phyloP scores from a whole-genome alignment of 1,140 invertebrate species.

The Drosophila tani region DNA sequence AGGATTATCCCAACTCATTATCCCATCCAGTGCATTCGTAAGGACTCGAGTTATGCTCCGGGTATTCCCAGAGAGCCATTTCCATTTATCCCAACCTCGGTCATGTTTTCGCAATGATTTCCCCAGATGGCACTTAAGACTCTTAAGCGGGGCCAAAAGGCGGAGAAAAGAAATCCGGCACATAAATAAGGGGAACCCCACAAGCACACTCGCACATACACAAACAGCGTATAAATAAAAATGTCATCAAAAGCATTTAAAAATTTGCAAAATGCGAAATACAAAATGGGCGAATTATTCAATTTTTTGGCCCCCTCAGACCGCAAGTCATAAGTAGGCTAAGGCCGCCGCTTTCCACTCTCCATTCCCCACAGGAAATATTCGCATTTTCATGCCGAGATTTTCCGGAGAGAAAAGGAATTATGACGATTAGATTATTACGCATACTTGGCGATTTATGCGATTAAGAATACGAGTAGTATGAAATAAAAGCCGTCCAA shows the following conservation, averaged over 20 bases:
- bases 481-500: constrained; percentile 52
- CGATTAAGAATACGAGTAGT: constrained; percentile 60
- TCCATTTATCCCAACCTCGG: constrained; percentile 46
- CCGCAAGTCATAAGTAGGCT: constrained; percentile 58
- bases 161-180: constrained; percentile 38
- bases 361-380: not conserved
- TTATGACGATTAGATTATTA: constrained; percentile 81
- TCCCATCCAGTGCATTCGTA: constrained; percentile 14
- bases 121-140: constrained; percentile 68
- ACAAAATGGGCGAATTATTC: constrained; percentile 67
- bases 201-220: constrained; percentile 4
- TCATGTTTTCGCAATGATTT: constrained; percentile 55
- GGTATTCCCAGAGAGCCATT: constrained; percentile 33
- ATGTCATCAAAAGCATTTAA: constrained; percentile 80
- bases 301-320: constrained; percentile 39
- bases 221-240: constrained; percentile 55
- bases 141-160: constrained; percentile 37
- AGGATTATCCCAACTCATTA: constrained; percentile 34
- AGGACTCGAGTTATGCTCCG: constrained; percentile 6
- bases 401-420: constrained; percentile 60
- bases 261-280: constrained; percentile 67
- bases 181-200: constrained; percentile 56
- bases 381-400: constrained; percentile 57
- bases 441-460: constrained; percentile 79
- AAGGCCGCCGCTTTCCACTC: constrained; percentile 6